Evolutionary conservation across 2,113 vertebrate genomes (phyloP).

Genomic region (Embiotoca jacksoni): DNA sequence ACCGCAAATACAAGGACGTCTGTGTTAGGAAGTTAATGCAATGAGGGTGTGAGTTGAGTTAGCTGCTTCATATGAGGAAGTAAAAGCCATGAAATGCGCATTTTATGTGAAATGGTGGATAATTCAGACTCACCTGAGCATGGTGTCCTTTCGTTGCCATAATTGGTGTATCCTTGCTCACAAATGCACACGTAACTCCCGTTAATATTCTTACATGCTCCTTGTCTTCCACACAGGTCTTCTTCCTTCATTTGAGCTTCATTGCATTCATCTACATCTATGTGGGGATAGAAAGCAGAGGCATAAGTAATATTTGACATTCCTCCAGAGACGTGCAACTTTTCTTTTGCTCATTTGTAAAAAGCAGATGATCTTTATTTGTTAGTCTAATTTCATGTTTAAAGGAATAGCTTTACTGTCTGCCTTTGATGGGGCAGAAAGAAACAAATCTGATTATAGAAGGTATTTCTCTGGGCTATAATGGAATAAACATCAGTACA

Average conservation of each 20-base stretch:
- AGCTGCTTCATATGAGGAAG: not conserved
- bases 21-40: not conserved
- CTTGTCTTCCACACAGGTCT: constrained; percentile 69
- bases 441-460: not conserved
- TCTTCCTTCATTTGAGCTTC: rapidly evolving
- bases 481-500: not conserved
- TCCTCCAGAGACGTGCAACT: not conserved
- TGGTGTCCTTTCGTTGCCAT: constrained; percentile 50
- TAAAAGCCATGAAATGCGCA: not conserved
- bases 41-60: not conserved
- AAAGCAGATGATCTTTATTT: too few species aligned
- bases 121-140: constrained; percentile 75
- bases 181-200: constrained; percentile 80
- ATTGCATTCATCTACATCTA: constrained; percentile 81
- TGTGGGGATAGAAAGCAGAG: constrained; percentile 1
- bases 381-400: too few species aligned
- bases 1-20: too few species aligned
- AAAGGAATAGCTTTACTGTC: too few species aligned
- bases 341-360: too few species aligned
- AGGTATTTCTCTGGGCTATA: too few species aligned
- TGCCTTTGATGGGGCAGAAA: not conserved
- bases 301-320: not conserved
- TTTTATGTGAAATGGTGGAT: not conserved
- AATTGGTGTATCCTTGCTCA: constrained; percentile 75
- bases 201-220: constrained; percentile 60